phyloP scores from a whole-genome alignment of 2,888 invertebrate genomes.

The Phortica okadai region DNA sequence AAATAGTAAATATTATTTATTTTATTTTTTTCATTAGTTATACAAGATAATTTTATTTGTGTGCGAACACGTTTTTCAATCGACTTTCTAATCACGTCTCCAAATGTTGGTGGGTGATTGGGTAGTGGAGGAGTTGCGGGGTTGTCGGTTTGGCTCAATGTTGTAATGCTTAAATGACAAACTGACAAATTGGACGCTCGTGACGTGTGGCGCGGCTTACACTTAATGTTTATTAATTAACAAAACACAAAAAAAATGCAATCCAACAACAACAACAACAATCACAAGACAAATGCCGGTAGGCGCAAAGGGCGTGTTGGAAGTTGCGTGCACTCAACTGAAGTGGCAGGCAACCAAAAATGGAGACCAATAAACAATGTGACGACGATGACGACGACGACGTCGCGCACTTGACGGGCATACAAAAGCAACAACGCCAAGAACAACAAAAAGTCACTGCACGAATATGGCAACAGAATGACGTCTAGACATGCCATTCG shows the following conservation, averaged over 20 bases:
- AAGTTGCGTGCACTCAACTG: background rate
- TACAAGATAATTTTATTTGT: constrained; percentile 3
- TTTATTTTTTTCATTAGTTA: background rate
- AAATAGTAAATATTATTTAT: background rate
- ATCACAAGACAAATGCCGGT: background rate
- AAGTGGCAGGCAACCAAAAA: constrained; percentile 1
- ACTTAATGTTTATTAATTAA: constrained; percentile 23
- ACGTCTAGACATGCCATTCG: constrained; percentile 25
- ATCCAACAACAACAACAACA: background rate
- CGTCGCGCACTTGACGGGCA: constrained; percentile 15
- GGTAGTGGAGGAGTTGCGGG: background rate
- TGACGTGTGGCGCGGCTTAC: constrained; percentile 21
- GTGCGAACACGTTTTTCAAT: background rate
- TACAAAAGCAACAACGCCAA: background rate
- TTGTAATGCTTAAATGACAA: constrained; percentile 13
- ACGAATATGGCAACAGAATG: constrained; percentile 12
- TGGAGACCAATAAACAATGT: background rate
- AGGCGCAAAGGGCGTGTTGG: background rate
- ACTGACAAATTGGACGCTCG: constrained; percentile 16
- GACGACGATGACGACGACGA: background rate
- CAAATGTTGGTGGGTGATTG: background rate
- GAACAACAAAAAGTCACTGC: too few species aligned
- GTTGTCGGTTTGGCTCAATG: background rate
- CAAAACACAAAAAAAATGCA: background rate
- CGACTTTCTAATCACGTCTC: constrained; percentile 14